Evolutionary conservation across 2,113 vertebrate genomes (phyloP), one percentile per base, ranked within the genome.

Genomic region (Myrmecophaga tridactyla): DNA sequence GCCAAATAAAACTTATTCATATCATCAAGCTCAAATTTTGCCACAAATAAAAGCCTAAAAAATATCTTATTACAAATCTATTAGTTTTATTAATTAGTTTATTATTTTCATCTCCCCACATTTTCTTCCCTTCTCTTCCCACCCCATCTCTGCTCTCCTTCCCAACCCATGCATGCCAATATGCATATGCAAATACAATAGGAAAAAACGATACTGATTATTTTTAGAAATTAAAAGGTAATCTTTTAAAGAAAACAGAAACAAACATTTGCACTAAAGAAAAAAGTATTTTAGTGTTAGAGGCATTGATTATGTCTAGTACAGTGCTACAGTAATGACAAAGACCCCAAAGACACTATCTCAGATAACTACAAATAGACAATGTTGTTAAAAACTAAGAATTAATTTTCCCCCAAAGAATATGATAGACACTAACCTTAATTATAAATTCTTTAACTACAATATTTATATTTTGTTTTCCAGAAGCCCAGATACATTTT

Each of bases 371-470:
- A 7, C 6, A 73, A 92, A 80, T 92, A 46, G 13, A 31, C 4
- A 80, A 81, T 18, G 60, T 6, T 46, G 13, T 78, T 69, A 75
- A 84, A 91, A 86, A 92, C 23, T 12, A 85, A 93, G 29, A 94
- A 91, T 56, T 72, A 14, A 58, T 75, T 69, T 86, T 85, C 56
- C 90, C 11, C 10, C 39, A 93, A 88, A 85, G 86, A 89, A 92
- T 39, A 65, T 14, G 46, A 53, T 6, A 92, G 34, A 67, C 43
- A 97, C 98, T 96, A 92, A 99, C 99, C 98, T 99, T 99, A 88
- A 99, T 85, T 39, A 98, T 98, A 94, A 99, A 97, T 97, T 99
- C 99, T 96, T 99, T 99, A 75, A 99, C 96, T 6, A 87, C 98
- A 89, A 99, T 97, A 36, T 96, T 98, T 91, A 99, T 98, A 23